Base-by-base conservation (phyloP, 2,888 invertebrate species). In the Leptinotarsa tumamoca region DNA sequence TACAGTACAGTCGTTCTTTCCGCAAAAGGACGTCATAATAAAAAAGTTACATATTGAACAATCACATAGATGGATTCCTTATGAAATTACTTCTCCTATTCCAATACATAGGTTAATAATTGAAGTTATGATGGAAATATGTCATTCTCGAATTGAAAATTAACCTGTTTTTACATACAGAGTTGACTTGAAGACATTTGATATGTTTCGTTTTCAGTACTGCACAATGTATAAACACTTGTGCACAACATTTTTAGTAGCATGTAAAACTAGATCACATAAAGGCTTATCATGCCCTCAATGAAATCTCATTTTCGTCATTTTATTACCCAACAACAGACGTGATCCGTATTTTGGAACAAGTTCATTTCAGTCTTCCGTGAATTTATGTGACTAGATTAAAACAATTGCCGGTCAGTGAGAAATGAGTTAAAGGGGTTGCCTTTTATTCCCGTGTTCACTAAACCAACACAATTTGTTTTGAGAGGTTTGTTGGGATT, bases 401-500 rank as follows among this genome's bases (percentile, higher is more conserved):
- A 58, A 70, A 70, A 70, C 70, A 70, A 70, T 70, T 70, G 70
- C 70, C 56, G 58, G 56, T 43, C 58, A 56, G 70, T 50, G 49
- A 56, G 70, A 70, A 70, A 70, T 70, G 70, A 70, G 58, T 70
- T 61, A 50, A 49, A 70, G 17, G 70, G 61, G 70, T 43, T 18
- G 43, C 70, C 70, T 70, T 70, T 70, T 70, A 61, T 61, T 58
- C 15, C 50, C 33, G 43, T 58, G 49, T 58, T 58, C 58, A 58
- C 70, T 61, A 70, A 70, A 70, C 49, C 70, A 70, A 70, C 70
- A 70, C 69, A 69, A 69, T 69, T 69, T 56, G 69, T 69, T 69
- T 56, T 56, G 69, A 70, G 56, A 70, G 21, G 58, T 56, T 58
- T 58, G 58, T 61, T 56, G 58, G 54, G 58, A 54, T 21, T 58